Evolutionary conservation across 1,140 invertebrate genomes (phyloP).

Genomic region (Nebria ingens): DNA sequence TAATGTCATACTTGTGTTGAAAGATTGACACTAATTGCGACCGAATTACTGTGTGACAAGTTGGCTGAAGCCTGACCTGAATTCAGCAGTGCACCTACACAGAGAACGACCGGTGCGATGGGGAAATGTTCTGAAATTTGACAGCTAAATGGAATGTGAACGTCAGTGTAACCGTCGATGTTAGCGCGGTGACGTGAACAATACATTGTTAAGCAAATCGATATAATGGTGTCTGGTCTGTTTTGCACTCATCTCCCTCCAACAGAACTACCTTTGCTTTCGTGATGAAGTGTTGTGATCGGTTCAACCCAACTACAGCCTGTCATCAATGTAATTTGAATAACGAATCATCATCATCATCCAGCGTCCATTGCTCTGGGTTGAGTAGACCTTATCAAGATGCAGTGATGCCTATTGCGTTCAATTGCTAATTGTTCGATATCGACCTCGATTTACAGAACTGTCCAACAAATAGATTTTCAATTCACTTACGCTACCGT

Average conservation of each 20-base stretch:
- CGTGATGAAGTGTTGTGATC: too few relatives aligned
- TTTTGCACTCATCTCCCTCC: too few relatives aligned
- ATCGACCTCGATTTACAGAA: too few relatives aligned
- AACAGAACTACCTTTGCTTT: not conserved
- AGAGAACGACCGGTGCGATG: not conserved
- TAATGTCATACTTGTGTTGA: not conserved
- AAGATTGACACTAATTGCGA: not conserved
- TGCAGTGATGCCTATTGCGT: too few relatives aligned
- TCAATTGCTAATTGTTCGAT: too few relatives aligned
- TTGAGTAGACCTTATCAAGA: too few relatives aligned
- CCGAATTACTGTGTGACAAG: not conserved
- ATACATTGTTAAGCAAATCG: constrained; percentile 7
- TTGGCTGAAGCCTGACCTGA: not conserved
- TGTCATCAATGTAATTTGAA: too few relatives aligned
- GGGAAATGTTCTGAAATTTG: not conserved
- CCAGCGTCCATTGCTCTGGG: too few relatives aligned
- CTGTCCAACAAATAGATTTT: too few relatives aligned
- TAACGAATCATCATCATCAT: too few relatives aligned
- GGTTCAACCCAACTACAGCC: too few relatives aligned
- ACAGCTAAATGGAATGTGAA: constrained; percentile 7
- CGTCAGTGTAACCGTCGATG: not conserved
- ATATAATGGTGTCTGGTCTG: not conserved
- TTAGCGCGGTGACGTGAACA: not conserved
- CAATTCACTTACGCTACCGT: too few relatives aligned
- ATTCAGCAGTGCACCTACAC: not conserved